Evolutionary conservation across 2,888 invertebrate genomes (phyloP), one percentile per base, ranked within the genome.

Genomic region (Lepas anatifera): DNA sequence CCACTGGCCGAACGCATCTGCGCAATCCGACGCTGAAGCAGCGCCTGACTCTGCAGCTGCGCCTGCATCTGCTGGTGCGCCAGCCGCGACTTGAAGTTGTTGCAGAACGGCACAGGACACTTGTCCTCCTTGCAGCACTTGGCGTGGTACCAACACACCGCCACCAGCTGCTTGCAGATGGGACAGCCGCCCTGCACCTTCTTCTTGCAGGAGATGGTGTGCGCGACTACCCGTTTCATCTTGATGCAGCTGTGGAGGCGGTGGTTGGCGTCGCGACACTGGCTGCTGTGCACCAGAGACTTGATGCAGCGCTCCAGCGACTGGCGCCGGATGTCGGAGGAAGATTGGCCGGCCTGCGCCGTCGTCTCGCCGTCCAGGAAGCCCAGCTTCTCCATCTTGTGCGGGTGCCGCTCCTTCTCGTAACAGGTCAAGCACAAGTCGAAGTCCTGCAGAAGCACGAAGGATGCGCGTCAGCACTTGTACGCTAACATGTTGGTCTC

Each of bases 191-290:
- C 95, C 79, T 95, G 94, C 74, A 89, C 94, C 84, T 95, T 95
- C 74, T 93, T 84, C 81, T 96, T 95, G 86, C 99, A 99, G 76
- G 89, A 87, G 84, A 95, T 96, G 32, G 98, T 96, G 81, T 99
- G 99, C 73, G 89, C 89, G n/a, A 99, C 95, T 50, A 99, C 96
- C 70, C 96, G 87, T 83, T 98, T 99, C 98, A 99, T 99, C 86
- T 97, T 98, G 83, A 93, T 92, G 82, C 99, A 99, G 76, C 95
- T 95, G 29, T 95, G 93, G 76, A 96, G 84, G 73, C 96, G 88
- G 82, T 99, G 99, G 83, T 99, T 99, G 74, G 98, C 98, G 83
- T 99, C 98, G 79, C 96, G 87, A 80, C 97, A 97, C 80, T 95
- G 94, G 83, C 97, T 93, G 73, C 99, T 92, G 84, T 99, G 95